Conservation (phyloP, 1,140 invertebrate species). For the Caenorhabditis latens region DNA sequence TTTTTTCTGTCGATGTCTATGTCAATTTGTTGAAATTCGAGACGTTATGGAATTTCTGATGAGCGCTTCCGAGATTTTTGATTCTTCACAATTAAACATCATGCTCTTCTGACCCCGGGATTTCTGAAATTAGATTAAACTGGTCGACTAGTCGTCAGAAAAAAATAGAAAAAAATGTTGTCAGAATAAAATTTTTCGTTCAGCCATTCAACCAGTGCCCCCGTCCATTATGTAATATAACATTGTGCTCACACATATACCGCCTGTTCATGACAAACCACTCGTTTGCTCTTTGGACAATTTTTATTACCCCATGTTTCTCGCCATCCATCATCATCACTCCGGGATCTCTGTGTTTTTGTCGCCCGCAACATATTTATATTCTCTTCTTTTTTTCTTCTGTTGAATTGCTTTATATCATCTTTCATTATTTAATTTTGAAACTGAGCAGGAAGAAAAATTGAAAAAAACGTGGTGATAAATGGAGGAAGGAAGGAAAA, state of each 20-base stretch:
- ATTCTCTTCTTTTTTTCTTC: not conserved
- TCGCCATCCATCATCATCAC: conserved; percentile 50
- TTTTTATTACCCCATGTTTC: conserved; percentile 45
- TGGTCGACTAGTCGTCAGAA: too few relatives aligned
- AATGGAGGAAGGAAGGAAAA: conserved; percentile 9
- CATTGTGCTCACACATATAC: conserved; percentile 37
- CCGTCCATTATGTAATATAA: not conserved
- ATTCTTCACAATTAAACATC: not conserved
- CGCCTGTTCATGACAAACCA: conserved; percentile 53
- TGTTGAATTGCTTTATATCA: not conserved
- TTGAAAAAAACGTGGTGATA: conserved; percentile 27
- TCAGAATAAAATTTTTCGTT: not conserved
- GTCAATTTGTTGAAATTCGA: conserved; percentile 30
- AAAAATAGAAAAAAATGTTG: not conserved
- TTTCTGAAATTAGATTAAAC: not conserved
- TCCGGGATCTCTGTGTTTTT: conserved; percentile 45
- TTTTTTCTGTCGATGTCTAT: not conserved
- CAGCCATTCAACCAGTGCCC: not conserved
- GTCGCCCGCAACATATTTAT: conserved; percentile 27
- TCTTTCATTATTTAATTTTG: not conserved
- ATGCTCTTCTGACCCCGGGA: conserved; percentile 1
- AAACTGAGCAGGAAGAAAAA: not conserved
- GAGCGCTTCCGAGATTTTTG: conserved; percentile 39
- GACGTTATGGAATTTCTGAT: conserved; percentile 7
- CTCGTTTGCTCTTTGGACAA: conserved; percentile 54